Evolutionary conservation across 2,797 vertebrate genomes (phyloP).

Genomic region (Sarcophilus harrisii): DNA sequence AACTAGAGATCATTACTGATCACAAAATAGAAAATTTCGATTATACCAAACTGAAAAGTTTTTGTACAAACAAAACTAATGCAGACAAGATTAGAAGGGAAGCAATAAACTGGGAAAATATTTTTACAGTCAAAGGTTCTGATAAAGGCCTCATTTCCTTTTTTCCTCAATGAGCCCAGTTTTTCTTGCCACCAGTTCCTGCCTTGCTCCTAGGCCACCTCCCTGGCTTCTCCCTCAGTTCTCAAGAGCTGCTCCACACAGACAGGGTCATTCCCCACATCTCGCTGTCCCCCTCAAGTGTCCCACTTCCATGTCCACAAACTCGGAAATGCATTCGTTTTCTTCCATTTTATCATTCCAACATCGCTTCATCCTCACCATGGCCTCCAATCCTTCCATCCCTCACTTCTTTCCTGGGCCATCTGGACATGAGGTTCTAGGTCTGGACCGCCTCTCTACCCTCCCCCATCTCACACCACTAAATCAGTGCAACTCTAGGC

Average conservation of each 20-base stretch:
- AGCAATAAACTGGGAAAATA: no score
- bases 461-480: background rate
- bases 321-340: background rate
- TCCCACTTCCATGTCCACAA: background rate
- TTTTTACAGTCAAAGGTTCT: no score
- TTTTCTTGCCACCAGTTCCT: background rate
- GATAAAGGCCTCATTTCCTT: no score
- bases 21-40: no score
- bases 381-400: background rate
- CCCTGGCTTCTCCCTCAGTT: background rate
- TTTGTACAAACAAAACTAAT: no score
- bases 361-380: background rate
- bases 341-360: background rate
- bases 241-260: background rate
- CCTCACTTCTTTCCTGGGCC: background rate
- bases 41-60: no score
- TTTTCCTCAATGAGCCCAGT: background rate
- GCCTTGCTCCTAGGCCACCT: background rate
- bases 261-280: fast-evolving
- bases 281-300: background rate
- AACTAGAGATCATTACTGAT: no score
- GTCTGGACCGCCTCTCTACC: background rate
- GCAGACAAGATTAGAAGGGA: no score
- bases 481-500: background rate
- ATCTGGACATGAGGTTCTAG: no score